Evolutionary conservation across 2,888 invertebrate genomes (phyloP).

Genomic region (Stramonita haemastoma): DNA sequence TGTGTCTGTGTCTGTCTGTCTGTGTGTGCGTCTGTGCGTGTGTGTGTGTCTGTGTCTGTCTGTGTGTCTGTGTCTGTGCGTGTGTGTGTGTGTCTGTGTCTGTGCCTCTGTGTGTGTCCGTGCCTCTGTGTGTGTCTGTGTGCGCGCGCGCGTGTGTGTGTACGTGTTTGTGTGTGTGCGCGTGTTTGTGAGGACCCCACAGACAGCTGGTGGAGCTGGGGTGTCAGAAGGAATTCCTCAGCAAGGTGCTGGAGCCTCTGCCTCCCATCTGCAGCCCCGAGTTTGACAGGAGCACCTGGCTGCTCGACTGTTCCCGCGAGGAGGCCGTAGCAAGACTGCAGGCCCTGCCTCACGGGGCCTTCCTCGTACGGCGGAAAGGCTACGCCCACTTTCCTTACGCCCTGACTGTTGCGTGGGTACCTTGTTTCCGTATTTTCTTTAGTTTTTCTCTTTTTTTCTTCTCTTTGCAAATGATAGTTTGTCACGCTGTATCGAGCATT

Average conservation of each 20-base stretch:
- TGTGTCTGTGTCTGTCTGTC: too few species aligned
- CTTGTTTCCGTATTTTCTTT: too few species aligned
- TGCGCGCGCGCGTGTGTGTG: not conserved
- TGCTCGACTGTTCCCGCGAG: constrained; percentile 44
- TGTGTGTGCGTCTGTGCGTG: not conserved
- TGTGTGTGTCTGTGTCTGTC: not conserved
- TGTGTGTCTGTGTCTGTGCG: too few species aligned
- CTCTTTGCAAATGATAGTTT: not conserved
- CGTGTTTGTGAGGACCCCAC: not conserved
- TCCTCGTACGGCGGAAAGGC: constrained; percentile 45
- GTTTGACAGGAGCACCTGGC: constrained; percentile 41
- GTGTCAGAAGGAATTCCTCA: constrained; percentile 43
- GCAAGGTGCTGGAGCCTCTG: constrained; percentile 40
- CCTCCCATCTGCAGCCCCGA: not conserved
- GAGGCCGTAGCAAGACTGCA: constrained; percentile 38
- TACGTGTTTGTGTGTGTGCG: not conserved
- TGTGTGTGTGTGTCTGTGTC: too few species aligned
- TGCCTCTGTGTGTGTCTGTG: not conserved
- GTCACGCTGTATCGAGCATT: not conserved
- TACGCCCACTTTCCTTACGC: constrained; percentile 44
- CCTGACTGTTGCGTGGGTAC: constrained; percentile 50
- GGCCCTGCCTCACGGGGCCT: constrained; percentile 45
- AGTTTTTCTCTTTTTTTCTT: too few species aligned
- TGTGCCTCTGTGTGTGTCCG: not conserved
- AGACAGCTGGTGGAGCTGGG: constrained; percentile 47